Conservation (phyloP, 2,888 invertebrate species). For the Galerucella pusilla region DNA sequence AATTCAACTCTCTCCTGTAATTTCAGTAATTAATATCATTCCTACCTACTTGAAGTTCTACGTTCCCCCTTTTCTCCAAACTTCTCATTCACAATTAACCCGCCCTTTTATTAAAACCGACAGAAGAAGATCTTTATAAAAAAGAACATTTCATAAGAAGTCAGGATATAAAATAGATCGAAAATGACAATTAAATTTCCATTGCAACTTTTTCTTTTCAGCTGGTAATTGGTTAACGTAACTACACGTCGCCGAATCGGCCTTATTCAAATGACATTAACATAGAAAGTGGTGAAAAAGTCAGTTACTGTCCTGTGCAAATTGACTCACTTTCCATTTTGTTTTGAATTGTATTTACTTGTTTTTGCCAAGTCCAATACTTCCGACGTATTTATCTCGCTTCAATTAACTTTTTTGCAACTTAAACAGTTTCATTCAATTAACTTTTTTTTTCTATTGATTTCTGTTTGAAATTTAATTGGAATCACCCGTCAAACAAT, state of each 20-base stretch:
- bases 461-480: slow-evolving; percentile 1
- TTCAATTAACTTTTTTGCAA: slow-evolving; percentile 9
- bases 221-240: too few species aligned
- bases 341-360: not conserved
- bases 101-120: not conserved
- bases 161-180: too few species aligned
- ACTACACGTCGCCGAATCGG: too few species aligned
- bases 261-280: not conserved
- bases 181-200: too few species aligned
- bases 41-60: not conserved
- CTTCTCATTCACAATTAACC: not conserved
- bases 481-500: not conserved
- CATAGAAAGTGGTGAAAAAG: not conserved
- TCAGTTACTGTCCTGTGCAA: not conserved
- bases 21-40: not conserved
- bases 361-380: not conserved
- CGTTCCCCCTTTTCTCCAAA: not conserved
- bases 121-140: not conserved
- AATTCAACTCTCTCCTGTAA: not conserved
- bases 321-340: not conserved
- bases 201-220: too few species aligned
- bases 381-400: not conserved
- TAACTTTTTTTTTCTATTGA: slow-evolving; percentile 14
- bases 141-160: not conserved
- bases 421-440: slow-evolving; percentile 8